These are phyloP conservation scores for Eptesicus fuscus DNA, from an alignment of 2,113 vertebrate species.

Conservation along the genomic window DNA sequence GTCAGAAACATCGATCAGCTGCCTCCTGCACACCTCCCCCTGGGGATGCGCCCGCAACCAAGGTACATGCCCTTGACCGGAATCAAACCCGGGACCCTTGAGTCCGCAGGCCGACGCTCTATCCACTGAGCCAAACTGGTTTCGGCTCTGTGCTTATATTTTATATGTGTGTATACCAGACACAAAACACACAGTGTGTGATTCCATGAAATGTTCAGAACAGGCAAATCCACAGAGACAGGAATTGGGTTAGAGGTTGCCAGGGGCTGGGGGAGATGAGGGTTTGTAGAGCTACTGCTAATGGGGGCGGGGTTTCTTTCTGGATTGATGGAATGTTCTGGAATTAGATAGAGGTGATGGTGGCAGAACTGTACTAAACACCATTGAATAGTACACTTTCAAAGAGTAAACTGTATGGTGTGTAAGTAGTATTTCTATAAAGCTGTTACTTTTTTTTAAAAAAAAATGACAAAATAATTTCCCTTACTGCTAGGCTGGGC, in stretches of 20 bases:
- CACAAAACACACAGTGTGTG: not conserved
- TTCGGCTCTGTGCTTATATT: not conserved
- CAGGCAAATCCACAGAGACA: not conserved
- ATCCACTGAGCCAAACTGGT: too few species aligned
- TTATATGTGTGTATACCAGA: not conserved
- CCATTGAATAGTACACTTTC: not conserved
- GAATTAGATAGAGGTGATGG: not conserved
- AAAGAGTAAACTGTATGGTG: not conserved
- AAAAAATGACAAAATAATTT: not conserved
- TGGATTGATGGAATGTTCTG: not conserved
- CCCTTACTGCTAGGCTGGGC: not conserved
- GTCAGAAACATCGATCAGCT: too few species aligned
- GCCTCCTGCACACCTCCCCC: too few species aligned
- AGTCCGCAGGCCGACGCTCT: too few species aligned
- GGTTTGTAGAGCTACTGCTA: not conserved
- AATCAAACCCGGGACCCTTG: too few species aligned
- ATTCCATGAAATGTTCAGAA: not conserved
- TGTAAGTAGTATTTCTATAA: not conserved
- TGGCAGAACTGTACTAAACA: not conserved
- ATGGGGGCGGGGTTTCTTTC: not conserved
- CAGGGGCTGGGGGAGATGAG: not conserved
- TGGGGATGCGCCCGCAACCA: too few species aligned
- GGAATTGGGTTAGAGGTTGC: not conserved
- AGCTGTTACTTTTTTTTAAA: not conserved
- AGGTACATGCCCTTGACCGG: too few species aligned